A percentile compares a stretch with the other conserved stretches of the same genome.
Conservation (phyloP, 2,797 vertebrate genomes). For the Salarias fasciatus region DNA sequence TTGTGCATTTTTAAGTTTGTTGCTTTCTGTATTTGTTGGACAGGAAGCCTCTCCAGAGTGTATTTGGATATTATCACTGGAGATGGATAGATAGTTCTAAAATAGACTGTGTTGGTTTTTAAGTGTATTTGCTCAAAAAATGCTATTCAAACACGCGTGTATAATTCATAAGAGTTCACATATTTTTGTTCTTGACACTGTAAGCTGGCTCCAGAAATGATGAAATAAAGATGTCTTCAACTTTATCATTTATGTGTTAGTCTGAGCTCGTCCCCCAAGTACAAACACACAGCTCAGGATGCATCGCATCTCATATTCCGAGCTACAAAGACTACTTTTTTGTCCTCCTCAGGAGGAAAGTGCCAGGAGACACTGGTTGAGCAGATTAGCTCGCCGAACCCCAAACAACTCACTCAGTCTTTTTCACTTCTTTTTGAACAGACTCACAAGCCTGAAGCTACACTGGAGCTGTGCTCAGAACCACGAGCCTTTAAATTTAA, state of each 20-base stretch:
- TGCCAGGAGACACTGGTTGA: background rate
- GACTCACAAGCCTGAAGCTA: constrained; percentile 3
- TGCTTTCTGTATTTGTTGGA: too few species aligned
- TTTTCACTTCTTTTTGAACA: background rate
- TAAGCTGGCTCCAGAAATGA: constrained; percentile 30
- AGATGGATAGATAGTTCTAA: too few species aligned
- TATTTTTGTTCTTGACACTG: background rate
- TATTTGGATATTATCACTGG: too few species aligned
- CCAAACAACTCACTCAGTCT: constrained; percentile 5
- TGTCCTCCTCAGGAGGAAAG: constrained; percentile 13
- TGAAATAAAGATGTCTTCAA: constrained; percentile 55
- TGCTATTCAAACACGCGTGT: too few species aligned
- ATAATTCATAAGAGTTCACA: background rate
- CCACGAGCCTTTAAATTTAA: background rate
- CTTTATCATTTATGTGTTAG: constrained; percentile 42
- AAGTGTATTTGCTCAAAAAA: background rate
- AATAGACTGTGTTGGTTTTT: background rate
- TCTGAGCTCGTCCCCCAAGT: constrained; percentile 38
- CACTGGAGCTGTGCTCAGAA: background rate
- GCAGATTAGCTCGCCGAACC: constrained; percentile 7
- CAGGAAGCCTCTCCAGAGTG: too few species aligned
- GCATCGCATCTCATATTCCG: constrained; percentile 24
- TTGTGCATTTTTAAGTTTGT: too few species aligned
- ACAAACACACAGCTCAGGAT: constrained; percentile 14
- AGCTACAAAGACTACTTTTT: background rate